Evolutionary conservation across 2,113 vertebrate species (phyloP), one percentile per base, ranked within the genome.

Genomic region (Malurus elegans): DNA sequence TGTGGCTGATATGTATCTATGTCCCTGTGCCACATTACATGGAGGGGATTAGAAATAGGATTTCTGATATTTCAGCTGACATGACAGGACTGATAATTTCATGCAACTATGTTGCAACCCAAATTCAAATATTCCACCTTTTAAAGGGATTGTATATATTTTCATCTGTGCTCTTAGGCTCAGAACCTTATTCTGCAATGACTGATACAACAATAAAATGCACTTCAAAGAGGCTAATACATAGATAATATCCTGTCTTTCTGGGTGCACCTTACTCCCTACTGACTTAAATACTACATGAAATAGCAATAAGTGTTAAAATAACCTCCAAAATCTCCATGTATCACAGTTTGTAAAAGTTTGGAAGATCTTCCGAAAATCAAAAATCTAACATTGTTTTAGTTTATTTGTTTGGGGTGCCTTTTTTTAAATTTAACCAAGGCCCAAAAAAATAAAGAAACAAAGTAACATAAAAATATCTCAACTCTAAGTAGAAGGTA

Each of bases 61-160:
- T 94, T 95, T 83, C 88, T 93, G 88, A 92, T 96, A 94, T 85
- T 96, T 94, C 94, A 93, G 86, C 85, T 88, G 90, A 95, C 85
- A 88, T 61, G 85, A 90, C 87, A 87, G 90, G 32, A 93, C 40
- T 86, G 61, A 88, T 86, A 64, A 76, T 86, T 96, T 88, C 82
- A 88, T 83, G 56, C 85, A 95, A 88, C 64, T 78, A 47, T 64
- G 72, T 48, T 92, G 90, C 72, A 83, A 93, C 56, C 66, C 85
- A 84, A 90, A 96, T 90, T 86, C 86, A 92, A 76, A 88, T 72
- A 93, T 60, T 74, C 48, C 57, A 19, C 71, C 54, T 90, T 94
- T 67, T 78, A 86, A 92, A 88, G 44, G 34, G 69, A 86, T 81
- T 80, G 42, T 71, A 51, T 65, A 34, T 90, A 76, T 90, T 88